A percentile compares a stretch with the other conserved stretches of the same genome.
These are phyloP conservation scores for Chloebia gouldiae DNA, from an alignment of 2,113 vertebrate genomes.

Conservation along the genomic window DNA sequence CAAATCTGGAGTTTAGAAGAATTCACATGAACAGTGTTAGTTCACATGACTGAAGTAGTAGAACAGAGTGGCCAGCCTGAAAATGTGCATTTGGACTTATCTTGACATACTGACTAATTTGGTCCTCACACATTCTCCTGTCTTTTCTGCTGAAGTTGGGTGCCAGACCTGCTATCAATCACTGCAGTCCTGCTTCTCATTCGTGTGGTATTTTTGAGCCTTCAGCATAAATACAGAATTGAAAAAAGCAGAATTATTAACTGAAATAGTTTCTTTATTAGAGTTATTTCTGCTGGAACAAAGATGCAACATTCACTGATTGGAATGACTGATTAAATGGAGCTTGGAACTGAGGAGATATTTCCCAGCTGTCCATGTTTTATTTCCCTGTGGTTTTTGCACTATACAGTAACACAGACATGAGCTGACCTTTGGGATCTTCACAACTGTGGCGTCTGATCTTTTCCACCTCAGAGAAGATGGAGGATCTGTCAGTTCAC, in stretches of 20 bases:
- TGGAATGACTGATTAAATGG: not conserved
- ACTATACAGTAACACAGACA: not conserved
- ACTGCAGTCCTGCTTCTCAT: not conserved
- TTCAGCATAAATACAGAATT: not conserved
- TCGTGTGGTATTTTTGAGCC: not conserved
- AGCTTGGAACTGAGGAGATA: not conserved
- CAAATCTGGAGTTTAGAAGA: not conserved
- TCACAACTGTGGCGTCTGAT: not conserved
- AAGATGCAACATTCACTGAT: not conserved
- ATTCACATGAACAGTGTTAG: not conserved
- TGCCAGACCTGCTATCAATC: not conserved
- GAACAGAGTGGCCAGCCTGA: not conserved
- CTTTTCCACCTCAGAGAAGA: not conserved
- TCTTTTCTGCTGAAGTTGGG: not conserved
- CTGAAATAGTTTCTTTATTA: not conserved
- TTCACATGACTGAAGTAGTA: not conserved
- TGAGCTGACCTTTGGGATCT: not conserved
- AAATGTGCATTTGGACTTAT: not conserved
- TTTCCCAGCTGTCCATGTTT: not conserved
- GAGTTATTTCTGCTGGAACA: not conserved
- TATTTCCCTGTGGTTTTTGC: not conserved
- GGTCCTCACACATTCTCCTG: not conserved
- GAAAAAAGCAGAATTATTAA: not conserved
- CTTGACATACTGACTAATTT: not conserved
- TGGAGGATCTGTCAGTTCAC: not conserved